These are phyloP conservation scores for Sebastes steindachneri DNA, from an alignment of 2,797 vertebrate species.

Conservation along the genomic window DNA sequence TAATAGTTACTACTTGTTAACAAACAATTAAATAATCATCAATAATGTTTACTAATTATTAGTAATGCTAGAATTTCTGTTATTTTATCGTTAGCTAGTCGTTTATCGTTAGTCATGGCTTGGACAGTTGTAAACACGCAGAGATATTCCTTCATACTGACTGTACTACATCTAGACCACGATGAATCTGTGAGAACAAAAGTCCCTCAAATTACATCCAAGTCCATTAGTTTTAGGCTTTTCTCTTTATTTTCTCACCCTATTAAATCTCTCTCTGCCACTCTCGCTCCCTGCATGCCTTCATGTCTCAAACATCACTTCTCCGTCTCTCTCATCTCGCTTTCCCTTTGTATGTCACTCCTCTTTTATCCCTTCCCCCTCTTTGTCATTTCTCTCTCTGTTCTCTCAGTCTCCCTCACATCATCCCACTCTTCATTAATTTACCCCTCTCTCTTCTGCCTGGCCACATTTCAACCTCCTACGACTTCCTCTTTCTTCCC, in stretches of 20 bases:
- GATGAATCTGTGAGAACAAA: background rate
- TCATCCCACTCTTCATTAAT: constrained; percentile 43
- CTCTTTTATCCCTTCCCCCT: constrained; percentile 41
- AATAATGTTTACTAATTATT: no score
- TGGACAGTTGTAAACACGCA: constrained; percentile 1
- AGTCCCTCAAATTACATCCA: background rate
- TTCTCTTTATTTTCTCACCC: background rate
- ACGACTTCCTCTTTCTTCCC: background rate
- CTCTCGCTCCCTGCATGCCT: background rate
- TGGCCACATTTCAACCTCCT: background rate
- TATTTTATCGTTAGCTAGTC: no score
- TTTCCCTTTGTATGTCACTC: constrained; percentile 40
- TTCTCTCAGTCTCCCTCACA: constrained; percentile 7
- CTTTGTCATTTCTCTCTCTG: constrained; percentile 12
- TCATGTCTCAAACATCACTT: constrained; percentile 28
- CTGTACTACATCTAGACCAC: background rate
- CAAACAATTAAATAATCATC: no score
- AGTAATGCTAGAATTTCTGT: fast-evolving
- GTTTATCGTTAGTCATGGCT: background rate
- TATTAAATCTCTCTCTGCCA: constrained; percentile 17
- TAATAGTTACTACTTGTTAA: no score
- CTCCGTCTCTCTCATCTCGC: constrained; percentile 28
- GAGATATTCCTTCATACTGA: background rate
- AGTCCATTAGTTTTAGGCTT: background rate
- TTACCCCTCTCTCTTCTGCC: constrained; percentile 4